Evolutionary conservation across 2,113 vertebrate genomes (phyloP), one percentile per base, ranked within the genome.

Genomic region (Porphyrio hochstetteri): DNA sequence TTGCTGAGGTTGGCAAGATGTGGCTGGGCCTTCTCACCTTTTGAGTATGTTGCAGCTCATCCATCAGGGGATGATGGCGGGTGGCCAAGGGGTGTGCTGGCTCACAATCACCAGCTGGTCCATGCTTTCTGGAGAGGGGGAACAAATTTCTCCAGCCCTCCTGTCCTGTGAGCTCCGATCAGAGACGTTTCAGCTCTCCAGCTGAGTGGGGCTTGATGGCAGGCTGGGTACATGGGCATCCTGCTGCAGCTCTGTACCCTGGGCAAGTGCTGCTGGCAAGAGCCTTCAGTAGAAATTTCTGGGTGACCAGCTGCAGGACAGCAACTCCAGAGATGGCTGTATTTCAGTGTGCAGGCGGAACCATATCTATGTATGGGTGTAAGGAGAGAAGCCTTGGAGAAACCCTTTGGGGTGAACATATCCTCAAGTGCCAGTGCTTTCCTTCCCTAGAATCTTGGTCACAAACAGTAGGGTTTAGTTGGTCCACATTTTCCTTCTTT

Each of bases 21-120:
- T 84, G 35, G 91, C 86, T 95, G 93, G 82, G 68, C 56, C 85
- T 81, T 85, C 82, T 96, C 94, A 83, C 82, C 79, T 96, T 93
- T 74, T 67, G 82, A 91, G 55, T 40, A 53, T 21, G 52, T 63
- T 74, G 72, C 93, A 94, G 93, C 64, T 96, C 93, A 83, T 96
- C 72, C 82, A 88, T 95, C 96, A 95, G 64, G 36, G 63, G 31
- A 16, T 7, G 80, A 74, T 80, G 93, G 94, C 19, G 0, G 36
- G 19, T 27, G 46, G 72, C 87, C 79, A 85, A 48, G 48, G 21
- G 88, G 24, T 25, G n/a, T 21, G 28, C 77, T 94, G 88, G 95
- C 78, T 94, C 82, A 57, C 0, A 0, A 57, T 91, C 55, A 28
- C 53, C 0, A 2, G 11, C 82, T 92, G 91, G 52, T 69, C 56